Base-by-base conservation (phyloP, 2,797 vertebrate species). In the Eremophila alpestris region DNA sequence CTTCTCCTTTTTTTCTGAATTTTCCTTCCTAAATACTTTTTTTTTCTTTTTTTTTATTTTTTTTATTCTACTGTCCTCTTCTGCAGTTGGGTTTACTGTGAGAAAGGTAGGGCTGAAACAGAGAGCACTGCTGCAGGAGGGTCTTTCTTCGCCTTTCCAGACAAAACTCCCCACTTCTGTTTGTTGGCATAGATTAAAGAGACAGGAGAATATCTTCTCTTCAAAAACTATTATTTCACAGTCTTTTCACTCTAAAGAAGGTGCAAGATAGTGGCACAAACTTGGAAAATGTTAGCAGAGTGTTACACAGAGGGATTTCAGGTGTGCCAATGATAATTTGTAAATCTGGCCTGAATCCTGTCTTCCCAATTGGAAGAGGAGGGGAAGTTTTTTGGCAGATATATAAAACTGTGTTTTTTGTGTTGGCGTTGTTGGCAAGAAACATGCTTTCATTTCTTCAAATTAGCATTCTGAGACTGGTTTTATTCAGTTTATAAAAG, bases 41-140 rank as follows among this genome's bases (percentile, higher is more conserved):
- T 36, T 56, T 68, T 85, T 75, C 15, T 91, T 19, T 36, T 36
- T 36, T 36, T 36, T 10, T 36, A 8, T 79, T 22, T 34, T 62
- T 84, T 86, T 64, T 65, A 26, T 87, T 87, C 55, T 82, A 6
- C 6, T 65, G 12, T 71, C 11, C 38, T 84, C 11, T 75, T 54
- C 51, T 52, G 19, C 30, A 34, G 12, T 54, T 5, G 1, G 0
- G 5, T 84, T 89, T 22, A 15, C 26, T 59, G 23, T 83, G 52
- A 70, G 77, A 59, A 70, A 41, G 10, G 9, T 12, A n/a, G 70
- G 20, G 15, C 49, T 83, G 73, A 85, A 93, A 62, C 16, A 69
- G 13, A 0, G 0, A 76, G 45, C 3, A 1, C 8, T 48, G 34
- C 43, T 69, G 3, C 52, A 46, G 34, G 22, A 76, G 18, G 5